Evolutionary conservation across 1,140 invertebrate species (phyloP).

Genomic region (Calephelis nemesis): DNA sequence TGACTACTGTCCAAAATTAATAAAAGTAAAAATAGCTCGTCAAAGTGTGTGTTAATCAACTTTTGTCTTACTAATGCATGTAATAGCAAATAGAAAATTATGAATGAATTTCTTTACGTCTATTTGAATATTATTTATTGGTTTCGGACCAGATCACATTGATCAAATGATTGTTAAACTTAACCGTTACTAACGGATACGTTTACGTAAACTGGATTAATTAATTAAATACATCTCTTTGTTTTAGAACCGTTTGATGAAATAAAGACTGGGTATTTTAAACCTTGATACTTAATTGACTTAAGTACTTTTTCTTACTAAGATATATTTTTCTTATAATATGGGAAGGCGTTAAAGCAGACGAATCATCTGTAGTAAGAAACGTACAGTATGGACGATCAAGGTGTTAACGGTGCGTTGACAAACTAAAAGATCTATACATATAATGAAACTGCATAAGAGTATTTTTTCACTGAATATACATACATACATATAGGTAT

Average conservation of each 20-base stretch:
- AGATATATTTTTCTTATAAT: neutral
- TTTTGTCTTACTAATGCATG: no score
- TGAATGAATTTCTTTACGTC: neutral
- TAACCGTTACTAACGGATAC: constrained; percentile 17
- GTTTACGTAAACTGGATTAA: constrained; percentile 12
- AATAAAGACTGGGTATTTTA: neutral
- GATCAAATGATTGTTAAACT: constrained; percentile 7
- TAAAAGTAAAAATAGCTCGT: no score
- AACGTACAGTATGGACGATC: no score
- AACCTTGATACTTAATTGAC: neutral
- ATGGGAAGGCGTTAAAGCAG: neutral
- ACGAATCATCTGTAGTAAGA: neutral
- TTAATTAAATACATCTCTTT: constrained; percentile 15
- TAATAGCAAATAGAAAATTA: no score
- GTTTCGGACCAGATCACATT: neutral
- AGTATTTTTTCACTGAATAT: no score
- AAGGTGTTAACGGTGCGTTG: no score
- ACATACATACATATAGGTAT: no score
- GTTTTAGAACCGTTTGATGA: neutral
- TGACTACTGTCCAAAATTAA: no score
- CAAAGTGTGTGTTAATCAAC: no score
- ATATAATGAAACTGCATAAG: no score
- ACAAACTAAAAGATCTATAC: no score
- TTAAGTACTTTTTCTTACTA: neutral
- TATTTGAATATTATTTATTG: neutral